A percentile compares a stretch with the other conserved stretches of the same genome.
These are phyloP conservation scores for Henricia sp. DNA, from an alignment of 53 echinoderm and acorn worm species.

Conservation along the genomic window DNA sequence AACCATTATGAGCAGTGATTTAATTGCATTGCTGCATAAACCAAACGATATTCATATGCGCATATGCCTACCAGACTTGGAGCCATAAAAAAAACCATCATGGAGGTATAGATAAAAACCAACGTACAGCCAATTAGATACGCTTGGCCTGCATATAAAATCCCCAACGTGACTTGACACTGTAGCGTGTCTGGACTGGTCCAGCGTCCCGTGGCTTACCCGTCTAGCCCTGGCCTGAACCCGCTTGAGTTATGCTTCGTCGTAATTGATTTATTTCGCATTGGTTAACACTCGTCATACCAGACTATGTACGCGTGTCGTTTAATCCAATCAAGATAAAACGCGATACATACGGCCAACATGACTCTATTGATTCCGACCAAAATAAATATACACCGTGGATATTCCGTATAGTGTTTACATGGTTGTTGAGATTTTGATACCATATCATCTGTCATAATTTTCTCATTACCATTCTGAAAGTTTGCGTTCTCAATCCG, in stretches of 20 bases:
- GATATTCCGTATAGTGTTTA: no score
- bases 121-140: conserved; percentile 23
- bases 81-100: no score
- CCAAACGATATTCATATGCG: no score
- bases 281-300: neutral
- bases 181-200: neutral
- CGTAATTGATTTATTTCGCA: conserved; percentile 6
- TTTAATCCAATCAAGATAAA: neutral
- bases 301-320: conserved; percentile 1
- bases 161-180: neutral
- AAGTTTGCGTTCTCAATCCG: no score
- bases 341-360: neutral
- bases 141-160: neutral
- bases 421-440: no score
- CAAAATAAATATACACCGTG: neutral
- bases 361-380: neutral
- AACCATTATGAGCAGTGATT: no score
- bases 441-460: no score
- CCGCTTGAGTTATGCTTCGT: neutral
- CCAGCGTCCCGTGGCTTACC: neutral
- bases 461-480: no score
- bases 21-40: no score
- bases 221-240: neutral
- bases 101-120: no score
- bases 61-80: no score